A percentile compares a stretch with the other conserved stretches of the same genome.
Evolutionary conservation across 2,113 vertebrate genomes (phyloP).

Genomic region (Tenrec ecaudatus): DNA sequence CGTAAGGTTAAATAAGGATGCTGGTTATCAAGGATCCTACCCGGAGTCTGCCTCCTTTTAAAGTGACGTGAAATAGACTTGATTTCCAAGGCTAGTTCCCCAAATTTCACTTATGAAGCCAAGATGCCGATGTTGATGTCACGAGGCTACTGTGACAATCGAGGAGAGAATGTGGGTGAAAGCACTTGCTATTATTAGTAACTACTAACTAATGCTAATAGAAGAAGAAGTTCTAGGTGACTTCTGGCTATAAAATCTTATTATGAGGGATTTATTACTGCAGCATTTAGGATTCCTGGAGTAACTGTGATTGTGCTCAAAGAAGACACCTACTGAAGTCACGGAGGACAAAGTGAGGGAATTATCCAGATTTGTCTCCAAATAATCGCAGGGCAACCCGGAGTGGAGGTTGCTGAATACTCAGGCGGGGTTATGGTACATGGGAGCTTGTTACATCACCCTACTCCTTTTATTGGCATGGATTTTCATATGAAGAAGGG

Average conservation of each 20-base stretch:
- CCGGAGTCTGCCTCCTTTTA: not conserved
- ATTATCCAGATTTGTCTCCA: not conserved
- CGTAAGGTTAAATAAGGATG: not conserved
- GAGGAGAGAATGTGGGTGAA: not conserved
- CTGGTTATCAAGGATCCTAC: not conserved
- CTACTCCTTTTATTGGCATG: not conserved
- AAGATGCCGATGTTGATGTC: not conserved
- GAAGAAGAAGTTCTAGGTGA: not conserved
- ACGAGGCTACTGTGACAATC: not conserved
- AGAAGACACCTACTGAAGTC: not conserved
- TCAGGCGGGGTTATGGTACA: not conserved
- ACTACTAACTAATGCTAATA: not conserved
- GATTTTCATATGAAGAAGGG: not conserved
- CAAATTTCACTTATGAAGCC: not conserved
- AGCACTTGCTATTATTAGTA: slow-evolving; percentile 39
- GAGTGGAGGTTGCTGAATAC: not conserved
- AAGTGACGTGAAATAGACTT: not conserved
- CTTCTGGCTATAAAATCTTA: no score
- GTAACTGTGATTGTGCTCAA: not conserved
- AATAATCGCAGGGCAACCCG: not conserved
- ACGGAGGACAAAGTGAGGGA: not conserved
- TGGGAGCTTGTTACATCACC: not conserved
- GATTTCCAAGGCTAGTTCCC: not conserved
- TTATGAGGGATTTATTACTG: no score
- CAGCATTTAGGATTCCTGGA: no score